A percentile compares a stretch with the other conserved stretches of the same genome.
These are phyloP conservation scores for Loriculus beryllinus DNA, from an alignment of 2,797 vertebrate genomes.

Conservation along the genomic window DNA sequence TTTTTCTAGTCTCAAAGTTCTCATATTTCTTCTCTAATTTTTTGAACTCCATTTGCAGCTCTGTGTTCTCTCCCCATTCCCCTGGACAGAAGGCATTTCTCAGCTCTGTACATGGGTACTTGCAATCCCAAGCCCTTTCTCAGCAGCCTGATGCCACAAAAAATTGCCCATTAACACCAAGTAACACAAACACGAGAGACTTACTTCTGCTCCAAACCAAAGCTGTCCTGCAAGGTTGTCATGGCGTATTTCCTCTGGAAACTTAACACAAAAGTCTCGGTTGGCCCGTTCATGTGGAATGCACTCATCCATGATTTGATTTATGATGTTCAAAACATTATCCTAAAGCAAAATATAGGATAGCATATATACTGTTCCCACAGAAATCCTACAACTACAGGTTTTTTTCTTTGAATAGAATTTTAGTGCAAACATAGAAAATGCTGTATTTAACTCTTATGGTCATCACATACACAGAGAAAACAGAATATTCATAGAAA, in stretches of 20 bases:
- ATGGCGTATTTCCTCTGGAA: conserved; percentile 98
- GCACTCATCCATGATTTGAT: conserved; percentile 98
- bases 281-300: conserved; percentile 93
- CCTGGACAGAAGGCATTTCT: neutral
- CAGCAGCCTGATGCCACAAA: neutral
- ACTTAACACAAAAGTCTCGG: conserved; percentile 95
- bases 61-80: neutral
- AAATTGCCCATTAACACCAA: neutral
- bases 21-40: rapidly evolving
- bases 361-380: neutral
- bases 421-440: neutral
- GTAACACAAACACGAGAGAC: neutral
- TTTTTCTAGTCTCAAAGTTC: neutral
- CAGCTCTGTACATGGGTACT: neutral
- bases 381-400: neutral
- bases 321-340: conserved; percentile 95
- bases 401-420: neutral
- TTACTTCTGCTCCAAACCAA: conserved; percentile 98
- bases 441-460: neutral
- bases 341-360: conserved; percentile 78
- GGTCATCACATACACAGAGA: neutral
- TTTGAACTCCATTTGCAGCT: neutral
- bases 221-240: conserved; percentile 98
- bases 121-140: neutral
- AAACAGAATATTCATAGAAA: neutral